Conservation (phyloP, 2,797 vertebrate species). For the Sebastes goodei region DNA sequence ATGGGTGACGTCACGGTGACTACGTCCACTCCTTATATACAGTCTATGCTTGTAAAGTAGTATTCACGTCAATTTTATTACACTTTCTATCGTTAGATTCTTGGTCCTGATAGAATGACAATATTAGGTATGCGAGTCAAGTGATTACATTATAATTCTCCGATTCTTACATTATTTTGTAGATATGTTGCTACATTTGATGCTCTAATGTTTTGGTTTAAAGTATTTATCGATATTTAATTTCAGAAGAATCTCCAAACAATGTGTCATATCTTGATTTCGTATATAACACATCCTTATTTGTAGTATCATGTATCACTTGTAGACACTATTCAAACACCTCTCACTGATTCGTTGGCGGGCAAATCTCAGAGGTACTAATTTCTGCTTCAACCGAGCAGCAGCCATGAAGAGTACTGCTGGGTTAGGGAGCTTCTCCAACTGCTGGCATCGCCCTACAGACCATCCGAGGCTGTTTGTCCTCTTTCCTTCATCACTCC, state of each 20-base stretch:
- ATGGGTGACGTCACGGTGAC: too few species aligned
- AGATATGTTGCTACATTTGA: background rate
- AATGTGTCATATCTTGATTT: background rate
- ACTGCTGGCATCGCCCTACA: slow-evolving; percentile 33
- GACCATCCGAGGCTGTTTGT: slow-evolving; percentile 44
- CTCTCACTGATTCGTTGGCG: background rate
- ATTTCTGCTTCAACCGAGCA: slow-evolving; percentile 21
- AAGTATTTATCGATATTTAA: background rate
- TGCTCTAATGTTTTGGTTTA: background rate
- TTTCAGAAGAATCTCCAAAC: background rate
- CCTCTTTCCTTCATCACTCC: slow-evolving; percentile 44
- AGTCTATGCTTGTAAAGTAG: background rate
- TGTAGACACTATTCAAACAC: background rate
- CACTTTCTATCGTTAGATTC: fast-evolving
- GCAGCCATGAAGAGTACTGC: slow-evolving; percentile 23
- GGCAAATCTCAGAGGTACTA: slow-evolving; percentile 39
- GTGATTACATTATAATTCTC: background rate
- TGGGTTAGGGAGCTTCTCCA: slow-evolving; percentile 42
- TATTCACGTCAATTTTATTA: background rate
- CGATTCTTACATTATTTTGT: background rate
- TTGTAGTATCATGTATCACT: background rate
- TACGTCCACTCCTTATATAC: too few species aligned
- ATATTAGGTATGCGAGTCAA: background rate
- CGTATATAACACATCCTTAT: background rate
- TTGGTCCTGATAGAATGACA: background rate